These are phyloP conservation scores for Muraenolepis orangiensis DNA, from an alignment of 2,797 vertebrate genomes.

Conservation along the genomic window DNA sequence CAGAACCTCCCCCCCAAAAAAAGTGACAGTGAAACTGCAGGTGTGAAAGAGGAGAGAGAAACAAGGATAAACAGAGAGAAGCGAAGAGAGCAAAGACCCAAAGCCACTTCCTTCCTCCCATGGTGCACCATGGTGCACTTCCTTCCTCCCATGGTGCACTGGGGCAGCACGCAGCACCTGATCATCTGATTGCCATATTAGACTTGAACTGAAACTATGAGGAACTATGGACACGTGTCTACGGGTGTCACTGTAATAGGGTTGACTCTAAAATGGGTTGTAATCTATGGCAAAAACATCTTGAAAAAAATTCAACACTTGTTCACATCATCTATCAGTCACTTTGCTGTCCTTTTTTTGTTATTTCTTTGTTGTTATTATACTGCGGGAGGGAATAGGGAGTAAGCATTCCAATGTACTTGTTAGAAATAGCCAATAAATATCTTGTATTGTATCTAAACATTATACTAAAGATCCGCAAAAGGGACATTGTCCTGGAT, in stretches of 20 bases:
- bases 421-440: no score
- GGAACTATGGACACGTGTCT: not conserved
- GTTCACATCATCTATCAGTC: no score
- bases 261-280: not conserved
- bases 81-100: not conserved
- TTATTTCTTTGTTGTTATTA: no score
- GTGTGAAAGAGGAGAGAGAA: not conserved
- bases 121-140: slow-evolving; percentile 51
- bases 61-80: not conserved
- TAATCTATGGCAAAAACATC: not conserved
- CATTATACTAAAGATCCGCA: no score
- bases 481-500: no score
- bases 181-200: slow-evolving; percentile 7
- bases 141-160: slow-evolving; percentile 47
- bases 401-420: no score
- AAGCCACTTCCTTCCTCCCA: slow-evolving; percentile 53
- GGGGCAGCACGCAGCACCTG: slow-evolving; percentile 5
- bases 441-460: no score
- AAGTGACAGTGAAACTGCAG: not conserved
- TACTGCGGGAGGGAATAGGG: no score
- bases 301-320: no score
- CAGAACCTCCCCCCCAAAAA: slow-evolving; percentile 1
- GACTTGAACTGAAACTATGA: not conserved
- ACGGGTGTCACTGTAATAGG: not conserved
- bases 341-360: no score